These are phyloP conservation scores for Nannoperca australis DNA, from an alignment of 2,797 vertebrate genomes.

Conservation along the genomic window DNA sequence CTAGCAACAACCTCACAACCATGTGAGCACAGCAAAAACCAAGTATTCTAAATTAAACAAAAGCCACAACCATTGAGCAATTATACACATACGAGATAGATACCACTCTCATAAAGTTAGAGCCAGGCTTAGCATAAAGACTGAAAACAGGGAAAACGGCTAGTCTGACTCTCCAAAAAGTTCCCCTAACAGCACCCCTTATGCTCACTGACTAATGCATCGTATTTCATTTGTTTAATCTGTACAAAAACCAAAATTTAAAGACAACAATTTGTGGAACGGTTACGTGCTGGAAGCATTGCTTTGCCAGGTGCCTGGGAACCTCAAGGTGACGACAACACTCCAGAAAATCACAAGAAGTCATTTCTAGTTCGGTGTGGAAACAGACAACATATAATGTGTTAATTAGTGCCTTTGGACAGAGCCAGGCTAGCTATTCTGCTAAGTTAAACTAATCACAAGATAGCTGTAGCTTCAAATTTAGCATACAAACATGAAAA, in stretches of 20 bases:
- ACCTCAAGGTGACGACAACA: constrained; percentile 4
- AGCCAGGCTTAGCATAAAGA: neutral
- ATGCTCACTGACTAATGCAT: neutral
- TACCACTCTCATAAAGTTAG: neutral
- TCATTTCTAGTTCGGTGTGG: neutral
- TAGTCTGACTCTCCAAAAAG: neutral
- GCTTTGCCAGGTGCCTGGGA: neutral
- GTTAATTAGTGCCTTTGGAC: neutral
- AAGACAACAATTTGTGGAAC: neutral
- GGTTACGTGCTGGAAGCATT: neutral
- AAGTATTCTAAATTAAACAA: neutral
- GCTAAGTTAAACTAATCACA: constrained; percentile 7
- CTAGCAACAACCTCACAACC: neutral
- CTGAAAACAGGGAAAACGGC: neutral
- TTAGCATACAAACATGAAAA: neutral
- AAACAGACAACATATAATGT: neutral
- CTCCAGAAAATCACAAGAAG: neutral
- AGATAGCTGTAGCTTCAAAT: neutral
- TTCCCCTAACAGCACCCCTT: neutral
- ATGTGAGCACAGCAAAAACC: neutral
- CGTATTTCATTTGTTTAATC: neutral
- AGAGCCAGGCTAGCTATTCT: neutral
- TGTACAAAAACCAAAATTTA: neutral
- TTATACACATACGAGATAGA: neutral
- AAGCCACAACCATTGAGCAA: neutral